Conservation (phyloP, 2,113 vertebrate genomes). For the Halichoeres trimaculatus region DNA sequence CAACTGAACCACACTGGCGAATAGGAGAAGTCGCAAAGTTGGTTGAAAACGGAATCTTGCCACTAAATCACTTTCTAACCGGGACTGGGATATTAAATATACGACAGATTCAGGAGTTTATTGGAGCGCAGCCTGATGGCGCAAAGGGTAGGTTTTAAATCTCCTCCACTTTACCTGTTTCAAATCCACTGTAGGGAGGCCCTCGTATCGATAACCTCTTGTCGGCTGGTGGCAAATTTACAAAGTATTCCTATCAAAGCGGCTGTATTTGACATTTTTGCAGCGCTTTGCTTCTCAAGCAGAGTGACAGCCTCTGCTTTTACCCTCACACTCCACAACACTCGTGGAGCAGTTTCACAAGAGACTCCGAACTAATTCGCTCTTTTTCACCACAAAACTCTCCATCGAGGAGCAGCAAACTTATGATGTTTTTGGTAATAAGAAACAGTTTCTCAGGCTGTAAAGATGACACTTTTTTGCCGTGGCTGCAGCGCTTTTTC, state of each 20-base stretch:
- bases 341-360: constrained; percentile 84
- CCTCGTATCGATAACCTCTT: constrained; percentile 80
- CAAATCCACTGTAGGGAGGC: constrained; percentile 91
- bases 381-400: constrained; percentile 83
- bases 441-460: constrained; percentile 44
- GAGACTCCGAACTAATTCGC: constrained; percentile 82
- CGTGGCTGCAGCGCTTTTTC: constrained; percentile 31
- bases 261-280: constrained; percentile 87
- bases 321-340: constrained; percentile 68
- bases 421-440: constrained; percentile 96
- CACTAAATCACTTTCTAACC: constrained; percentile 92
- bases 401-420: constrained; percentile 81
- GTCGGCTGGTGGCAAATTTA: constrained; percentile 87
- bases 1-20: constrained; percentile 88
- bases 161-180: constrained; percentile 92
- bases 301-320: constrained; percentile 79
- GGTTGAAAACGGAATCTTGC: constrained; percentile 89
- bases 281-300: constrained; percentile 74
- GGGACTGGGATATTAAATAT: constrained; percentile 98
- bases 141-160: constrained; percentile 99
- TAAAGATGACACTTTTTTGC: constrained; percentile 28
- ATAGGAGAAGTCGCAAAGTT: constrained; percentile 93
- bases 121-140: constrained; percentile 99
- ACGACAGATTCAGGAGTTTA: constrained; percentile 98
- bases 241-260: constrained; percentile 85